Evolutionary conservation across 2,888 invertebrate genomes (phyloP), one percentile per base, ranked within the genome.

Genomic region (Xestia xanthographa): DNA sequence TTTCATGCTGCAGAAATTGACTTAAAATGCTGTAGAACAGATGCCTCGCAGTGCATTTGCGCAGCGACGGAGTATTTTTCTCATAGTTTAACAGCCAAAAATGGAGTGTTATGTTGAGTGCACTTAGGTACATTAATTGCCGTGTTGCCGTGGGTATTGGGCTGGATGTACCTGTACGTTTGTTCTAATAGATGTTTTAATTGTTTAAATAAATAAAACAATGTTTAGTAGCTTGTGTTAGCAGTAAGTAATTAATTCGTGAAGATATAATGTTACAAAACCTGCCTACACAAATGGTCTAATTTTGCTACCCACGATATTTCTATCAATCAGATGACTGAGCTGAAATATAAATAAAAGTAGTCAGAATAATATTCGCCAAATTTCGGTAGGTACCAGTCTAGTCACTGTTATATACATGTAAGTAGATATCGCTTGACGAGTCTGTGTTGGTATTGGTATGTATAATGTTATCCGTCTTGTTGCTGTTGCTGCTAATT

Each of bases 1-100:
- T 85, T 70, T 69, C 34, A 34, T 69, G n/a, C 66, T 38, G 76
- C 65, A 56, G 60, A 69, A 83, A 72, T 77, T 80, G 56, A 74
- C 81, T 71, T 62, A 73, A 84, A 63, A 75, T 74, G 50, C n/a
- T 73, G 41, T n/a, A 53, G 26, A 69, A n/a, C 56, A 69, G 43
- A 68, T 78, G 63, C 67, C 72, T 48, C 45, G 34, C 20, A 69
- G 48, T 83, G 73, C 76, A 81, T 77, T 71, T 74, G 45, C 41
- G 43, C 58, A 70, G 67, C 62, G 26, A 60, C 29, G 34, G n/a
- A 75, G 11, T 62, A 63, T 76, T 76, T 76, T 76, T 86, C 72
- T 66, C 69, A 68, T 58, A 60, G 69, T 76, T 77, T 50, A 69
- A 66, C 67, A 80, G 78, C 84, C 80, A 86, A 83, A 83, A 83